Evolutionary conservation across 2,888 invertebrate species (phyloP).

Genomic region (Pyrrhopygopsis socrates): DNA sequence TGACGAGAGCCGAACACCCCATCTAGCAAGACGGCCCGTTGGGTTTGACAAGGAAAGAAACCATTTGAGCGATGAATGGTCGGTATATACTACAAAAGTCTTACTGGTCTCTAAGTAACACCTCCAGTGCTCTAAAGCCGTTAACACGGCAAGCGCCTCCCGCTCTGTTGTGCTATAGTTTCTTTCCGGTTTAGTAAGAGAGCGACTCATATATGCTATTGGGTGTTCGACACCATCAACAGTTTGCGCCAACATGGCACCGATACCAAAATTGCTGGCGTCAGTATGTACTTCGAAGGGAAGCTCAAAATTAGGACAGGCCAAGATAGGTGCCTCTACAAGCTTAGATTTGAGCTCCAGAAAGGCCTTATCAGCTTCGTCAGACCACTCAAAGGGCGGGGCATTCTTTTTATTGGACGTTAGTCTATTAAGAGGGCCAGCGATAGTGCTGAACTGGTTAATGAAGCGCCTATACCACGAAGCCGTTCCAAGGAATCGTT

Average conservation of each 20-base stretch:
- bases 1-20: slow-evolving; percentile 7
- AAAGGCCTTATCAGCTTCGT: slow-evolving; percentile 73
- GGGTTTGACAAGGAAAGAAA: slow-evolving; percentile 7
- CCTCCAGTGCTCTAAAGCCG: slow-evolving; percentile 8
- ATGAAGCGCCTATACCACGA: slow-evolving; percentile 58
- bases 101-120: background rate
- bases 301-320: slow-evolving; percentile 4
- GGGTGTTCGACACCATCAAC: slow-evolving; percentile 1
- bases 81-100: background rate
- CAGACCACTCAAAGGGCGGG: slow-evolving; percentile 75
- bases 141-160: slow-evolving; percentile 1
- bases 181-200: background rate
- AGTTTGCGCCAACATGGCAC: slow-evolving; percentile 16
- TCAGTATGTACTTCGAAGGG: slow-evolving; percentile 4
- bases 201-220: slow-evolving; percentile 2
- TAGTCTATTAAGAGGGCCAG: slow-evolving; percentile 80
- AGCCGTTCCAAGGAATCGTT: slow-evolving; percentile 2
- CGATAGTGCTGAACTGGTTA: slow-evolving; percentile 78
- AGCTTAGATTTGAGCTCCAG: too few relatives aligned
- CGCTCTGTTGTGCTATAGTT: slow-evolving; percentile 6
- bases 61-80: slow-evolving; percentile 16
- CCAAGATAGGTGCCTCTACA: slow-evolving; percentile 6
- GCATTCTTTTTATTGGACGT: slow-evolving; percentile 74
- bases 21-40: background rate
- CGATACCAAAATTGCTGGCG: slow-evolving; percentile 2